Conservation (phyloP, 1,140 invertebrate species). For the Rhynchophorus ferrugineus region DNA sequence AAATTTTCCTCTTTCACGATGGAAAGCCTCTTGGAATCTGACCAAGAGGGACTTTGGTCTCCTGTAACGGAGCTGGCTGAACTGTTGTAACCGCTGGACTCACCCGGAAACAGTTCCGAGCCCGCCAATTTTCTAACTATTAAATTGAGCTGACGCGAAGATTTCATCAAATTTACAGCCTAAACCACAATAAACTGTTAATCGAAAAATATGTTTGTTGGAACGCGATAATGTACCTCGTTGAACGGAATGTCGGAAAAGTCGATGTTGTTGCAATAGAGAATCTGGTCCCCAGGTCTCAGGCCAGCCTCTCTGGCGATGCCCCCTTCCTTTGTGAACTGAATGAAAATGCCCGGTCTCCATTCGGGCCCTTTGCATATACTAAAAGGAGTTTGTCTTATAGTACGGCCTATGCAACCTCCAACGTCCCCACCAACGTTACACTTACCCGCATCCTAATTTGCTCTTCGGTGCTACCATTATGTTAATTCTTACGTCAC, state of each 20-base stretch:
- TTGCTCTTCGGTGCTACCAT: slow-evolving; percentile 59
- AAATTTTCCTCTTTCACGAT: slow-evolving; percentile 59
- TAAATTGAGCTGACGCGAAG: slow-evolving; percentile 63
- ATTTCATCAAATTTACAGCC: slow-evolving; percentile 71
- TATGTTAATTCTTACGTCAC: slow-evolving; percentile 53
- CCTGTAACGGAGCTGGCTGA: slow-evolving; percentile 69
- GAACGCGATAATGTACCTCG: slow-evolving; percentile 52
- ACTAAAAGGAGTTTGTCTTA: slow-evolving; percentile 37
- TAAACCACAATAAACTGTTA: slow-evolving; percentile 29
- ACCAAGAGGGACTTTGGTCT: slow-evolving; percentile 59
- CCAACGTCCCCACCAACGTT: neutral
- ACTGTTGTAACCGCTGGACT: slow-evolving; percentile 73
- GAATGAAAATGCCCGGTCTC: slow-evolving; percentile 80
- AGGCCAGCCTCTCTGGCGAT: slow-evolving; percentile 80
- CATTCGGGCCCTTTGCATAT: slow-evolving; percentile 79
- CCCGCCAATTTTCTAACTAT: slow-evolving; percentile 64
- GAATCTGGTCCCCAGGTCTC: slow-evolving; percentile 84
- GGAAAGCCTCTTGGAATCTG: slow-evolving; percentile 54
- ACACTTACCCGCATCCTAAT: slow-evolving; percentile 55
- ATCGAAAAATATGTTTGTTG: no score
- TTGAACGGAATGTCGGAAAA: slow-evolving; percentile 70
- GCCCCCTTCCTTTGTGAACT: slow-evolving; percentile 84
- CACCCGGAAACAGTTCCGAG: slow-evolving; percentile 66
- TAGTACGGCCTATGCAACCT: neutral
- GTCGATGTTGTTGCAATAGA: slow-evolving; percentile 79